phyloP scores from a whole-genome alignment of 1,140 invertebrate species.

The Ips typographus region DNA sequence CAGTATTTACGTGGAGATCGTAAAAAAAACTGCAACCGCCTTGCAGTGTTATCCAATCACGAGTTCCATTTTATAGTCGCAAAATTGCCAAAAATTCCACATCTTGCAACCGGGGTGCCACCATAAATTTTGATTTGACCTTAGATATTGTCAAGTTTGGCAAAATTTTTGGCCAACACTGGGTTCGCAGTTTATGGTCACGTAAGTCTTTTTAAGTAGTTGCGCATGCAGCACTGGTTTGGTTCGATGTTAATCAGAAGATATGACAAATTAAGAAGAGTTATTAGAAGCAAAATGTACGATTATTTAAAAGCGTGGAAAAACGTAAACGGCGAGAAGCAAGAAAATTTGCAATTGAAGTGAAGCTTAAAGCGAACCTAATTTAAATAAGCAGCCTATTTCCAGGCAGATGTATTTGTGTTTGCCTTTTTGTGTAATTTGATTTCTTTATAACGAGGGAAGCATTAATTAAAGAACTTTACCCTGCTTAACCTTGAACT shows the following conservation, averaged over 20 bases:
- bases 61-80: neutral
- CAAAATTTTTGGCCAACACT: neutral
- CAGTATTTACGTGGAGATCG: neutral
- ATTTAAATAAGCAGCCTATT: constrained; percentile 20
- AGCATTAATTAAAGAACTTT: no score
- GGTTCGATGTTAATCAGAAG: no score
- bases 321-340: neutral
- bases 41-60: neutral
- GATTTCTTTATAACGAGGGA: no score
- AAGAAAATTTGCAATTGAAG: constrained; percentile 12
- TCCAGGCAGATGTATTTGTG: neutral
- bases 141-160: neutral
- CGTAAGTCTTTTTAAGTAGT: no score
- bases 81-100: constrained; percentile 5
- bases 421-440: no score
- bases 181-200: no score
- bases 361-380: neutral
- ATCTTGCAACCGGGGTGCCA: neutral
- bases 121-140: constrained; percentile 11
- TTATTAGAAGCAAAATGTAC: constrained; percentile 11
- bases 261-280: neutral
- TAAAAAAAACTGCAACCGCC: constrained; percentile 12
- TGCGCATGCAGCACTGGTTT: no score
- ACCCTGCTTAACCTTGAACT: no score
- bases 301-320: constrained; percentile 2